Conservation (phyloP, 2,113 vertebrate genomes). For the Thinocorus orbignyianus region DNA sequence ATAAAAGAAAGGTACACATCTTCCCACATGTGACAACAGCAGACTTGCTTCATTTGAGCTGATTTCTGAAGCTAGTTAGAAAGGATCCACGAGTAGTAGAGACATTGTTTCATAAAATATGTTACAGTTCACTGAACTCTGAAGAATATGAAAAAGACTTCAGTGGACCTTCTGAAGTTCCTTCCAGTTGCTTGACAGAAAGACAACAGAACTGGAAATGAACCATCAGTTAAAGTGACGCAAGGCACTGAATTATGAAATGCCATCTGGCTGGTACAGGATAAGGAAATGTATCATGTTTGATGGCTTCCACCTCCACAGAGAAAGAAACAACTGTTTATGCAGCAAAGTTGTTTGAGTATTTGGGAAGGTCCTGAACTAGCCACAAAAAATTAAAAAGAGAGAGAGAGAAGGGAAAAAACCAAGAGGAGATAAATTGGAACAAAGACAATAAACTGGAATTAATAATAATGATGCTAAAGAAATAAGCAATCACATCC, state of each 20-base stretch:
- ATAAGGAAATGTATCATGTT: background rate
- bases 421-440: fast-evolving
- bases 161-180: background rate
- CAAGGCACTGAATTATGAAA: background rate
- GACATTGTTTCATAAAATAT: background rate
- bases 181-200: background rate
- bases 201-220: background rate
- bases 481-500: background rate
- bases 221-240: background rate
- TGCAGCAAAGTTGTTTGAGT: background rate
- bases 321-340: background rate
- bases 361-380: background rate
- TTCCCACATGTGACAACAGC: background rate
- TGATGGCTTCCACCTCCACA: conserved; percentile 5
- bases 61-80: background rate
- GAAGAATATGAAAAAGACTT: background rate
- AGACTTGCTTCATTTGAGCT: background rate
- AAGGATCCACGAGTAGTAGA: background rate
- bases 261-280: background rate
- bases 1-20: background rate
- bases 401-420: fast-evolving
- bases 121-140: background rate
- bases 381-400: background rate
- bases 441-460: background rate
- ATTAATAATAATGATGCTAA: background rate